These are phyloP conservation scores for Osmerus mordax DNA, from an alignment of 2,113 vertebrate species.

Conservation along the genomic window DNA sequence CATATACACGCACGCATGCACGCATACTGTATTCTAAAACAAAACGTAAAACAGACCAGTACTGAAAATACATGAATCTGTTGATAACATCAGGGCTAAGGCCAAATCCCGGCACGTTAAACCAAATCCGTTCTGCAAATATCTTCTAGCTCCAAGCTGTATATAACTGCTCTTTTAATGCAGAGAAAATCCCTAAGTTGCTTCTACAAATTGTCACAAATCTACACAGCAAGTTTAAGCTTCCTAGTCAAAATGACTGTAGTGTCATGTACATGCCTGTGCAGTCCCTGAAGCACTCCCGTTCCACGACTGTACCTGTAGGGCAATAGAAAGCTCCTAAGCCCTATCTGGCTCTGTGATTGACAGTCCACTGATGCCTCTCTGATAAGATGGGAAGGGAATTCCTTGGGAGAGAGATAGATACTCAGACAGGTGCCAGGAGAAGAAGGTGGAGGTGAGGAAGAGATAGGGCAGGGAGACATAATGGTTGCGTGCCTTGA, in stretches of 20 bases:
- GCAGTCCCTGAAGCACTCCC: background rate
- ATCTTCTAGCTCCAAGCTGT: too few species aligned
- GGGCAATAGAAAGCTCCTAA: conserved; percentile 13
- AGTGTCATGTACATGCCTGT: background rate
- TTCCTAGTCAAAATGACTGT: background rate
- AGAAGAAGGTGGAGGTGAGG: conserved; percentile 8
- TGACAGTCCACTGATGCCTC: conserved; percentile 40
- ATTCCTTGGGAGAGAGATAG: conserved; percentile 32
- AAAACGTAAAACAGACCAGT: too few species aligned
- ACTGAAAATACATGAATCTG: too few species aligned
- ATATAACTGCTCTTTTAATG: too few species aligned
- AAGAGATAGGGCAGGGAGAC: background rate
- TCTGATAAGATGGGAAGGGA: conserved; percentile 43
- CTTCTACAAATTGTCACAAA: too few species aligned
- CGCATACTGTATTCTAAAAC: background rate
- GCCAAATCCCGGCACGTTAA: too few species aligned
- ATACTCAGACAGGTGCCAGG: background rate
- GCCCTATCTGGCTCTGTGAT: conserved; percentile 43
- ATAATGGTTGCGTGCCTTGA: background rate
- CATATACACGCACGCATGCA: background rate
- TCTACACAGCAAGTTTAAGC: background rate
- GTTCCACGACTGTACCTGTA: background rate
- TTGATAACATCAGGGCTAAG: too few species aligned
- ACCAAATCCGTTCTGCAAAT: too few species aligned
- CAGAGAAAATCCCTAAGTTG: too few species aligned